A percentile compares a stretch with the other conserved stretches of the same genome.
phyloP scores from a whole-genome alignment of 2,888 invertebrate species.

The Chrysodeixis includens region DNA sequence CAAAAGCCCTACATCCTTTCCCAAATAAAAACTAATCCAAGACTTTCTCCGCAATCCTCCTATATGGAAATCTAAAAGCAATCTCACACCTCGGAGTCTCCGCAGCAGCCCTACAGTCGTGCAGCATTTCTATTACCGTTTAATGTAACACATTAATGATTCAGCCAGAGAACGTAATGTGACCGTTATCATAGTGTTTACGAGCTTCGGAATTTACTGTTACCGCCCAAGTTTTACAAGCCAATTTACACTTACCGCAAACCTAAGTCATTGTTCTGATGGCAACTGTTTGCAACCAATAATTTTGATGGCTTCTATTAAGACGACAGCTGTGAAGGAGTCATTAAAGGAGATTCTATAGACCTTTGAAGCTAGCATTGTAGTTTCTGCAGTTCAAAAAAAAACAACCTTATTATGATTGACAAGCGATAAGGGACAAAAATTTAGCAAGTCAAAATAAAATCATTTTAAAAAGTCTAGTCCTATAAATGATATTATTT shows the following conservation, averaged over 20 bases:
- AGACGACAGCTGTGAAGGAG: neutral
- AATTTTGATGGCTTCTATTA: slow-evolving; percentile 12
- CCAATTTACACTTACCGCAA: slow-evolving; percentile 34
- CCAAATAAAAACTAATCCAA: neutral
- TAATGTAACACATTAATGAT: slow-evolving; percentile 48
- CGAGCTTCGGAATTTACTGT: slow-evolving; percentile 53
- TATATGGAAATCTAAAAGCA: neutral
- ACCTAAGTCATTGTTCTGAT: slow-evolving; percentile 25
- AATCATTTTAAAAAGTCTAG: too few species aligned
- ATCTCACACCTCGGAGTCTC: neutral
- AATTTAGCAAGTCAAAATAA: too few species aligned
- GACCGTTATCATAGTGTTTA: slow-evolving; percentile 54
- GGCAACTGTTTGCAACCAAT: slow-evolving; percentile 26
- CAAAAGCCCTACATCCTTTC: neutral
- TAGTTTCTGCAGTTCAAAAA: neutral
- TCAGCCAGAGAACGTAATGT: slow-evolving; percentile 32
- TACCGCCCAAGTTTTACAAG: slow-evolving; percentile 45
- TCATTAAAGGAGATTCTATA: neutral
- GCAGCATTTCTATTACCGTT: slow-evolving; percentile 27
- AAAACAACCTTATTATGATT: too few species aligned
- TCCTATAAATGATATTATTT: too few species aligned
- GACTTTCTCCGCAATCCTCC: neutral
- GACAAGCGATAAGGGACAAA: too few species aligned
- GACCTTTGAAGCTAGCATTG: neutral
- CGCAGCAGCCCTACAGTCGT: slow-evolving; percentile 7